Conservation (phyloP, 2,888 invertebrate species). For the Leptinotarsa juncta region DNA sequence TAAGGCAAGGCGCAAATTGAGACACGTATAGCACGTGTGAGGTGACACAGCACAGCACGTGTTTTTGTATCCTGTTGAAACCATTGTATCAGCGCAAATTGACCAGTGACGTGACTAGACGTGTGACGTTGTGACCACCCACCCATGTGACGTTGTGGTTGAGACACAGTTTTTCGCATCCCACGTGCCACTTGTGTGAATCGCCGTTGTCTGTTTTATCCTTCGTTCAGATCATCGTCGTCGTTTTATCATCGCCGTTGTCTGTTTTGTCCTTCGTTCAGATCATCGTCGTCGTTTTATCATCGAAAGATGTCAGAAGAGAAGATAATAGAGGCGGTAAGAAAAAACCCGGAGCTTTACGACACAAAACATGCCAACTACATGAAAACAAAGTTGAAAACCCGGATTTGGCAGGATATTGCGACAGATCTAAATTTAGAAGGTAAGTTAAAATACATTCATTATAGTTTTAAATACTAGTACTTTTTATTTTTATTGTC, state of each 20-base stretch:
- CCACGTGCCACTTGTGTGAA: not conserved
- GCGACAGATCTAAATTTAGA: slow-evolving; percentile 16
- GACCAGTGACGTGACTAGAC: slow-evolving; percentile 5
- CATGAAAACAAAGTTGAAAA: slow-evolving; percentile 15
- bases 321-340: slow-evolving; percentile 19
- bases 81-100: slow-evolving; percentile 20
- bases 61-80: not conserved
- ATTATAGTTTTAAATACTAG: not conserved
- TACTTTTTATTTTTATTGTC: no score
- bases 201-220: not conserved
- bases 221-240: no score
- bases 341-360: slow-evolving; percentile 10
- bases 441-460: not conserved
- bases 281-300: not conserved
- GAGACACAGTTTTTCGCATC: slow-evolving; percentile 21
- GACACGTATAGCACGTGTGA: not conserved
- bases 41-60: slow-evolving; percentile 16
- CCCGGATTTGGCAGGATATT: slow-evolving; percentile 23
- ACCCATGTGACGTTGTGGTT: slow-evolving; percentile 9
- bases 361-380: slow-evolving; percentile 15
- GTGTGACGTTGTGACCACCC: not conserved
- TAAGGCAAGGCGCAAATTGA: no score
- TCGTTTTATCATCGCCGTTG: no score
- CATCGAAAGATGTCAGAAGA: slow-evolving; percentile 17
- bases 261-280: no score